Percentiles rank a stretch among this genome's conserved stretches.
Evolutionary conservation across 2,888 invertebrate species (phyloP).

Genomic region (Brachyptera risi): DNA sequence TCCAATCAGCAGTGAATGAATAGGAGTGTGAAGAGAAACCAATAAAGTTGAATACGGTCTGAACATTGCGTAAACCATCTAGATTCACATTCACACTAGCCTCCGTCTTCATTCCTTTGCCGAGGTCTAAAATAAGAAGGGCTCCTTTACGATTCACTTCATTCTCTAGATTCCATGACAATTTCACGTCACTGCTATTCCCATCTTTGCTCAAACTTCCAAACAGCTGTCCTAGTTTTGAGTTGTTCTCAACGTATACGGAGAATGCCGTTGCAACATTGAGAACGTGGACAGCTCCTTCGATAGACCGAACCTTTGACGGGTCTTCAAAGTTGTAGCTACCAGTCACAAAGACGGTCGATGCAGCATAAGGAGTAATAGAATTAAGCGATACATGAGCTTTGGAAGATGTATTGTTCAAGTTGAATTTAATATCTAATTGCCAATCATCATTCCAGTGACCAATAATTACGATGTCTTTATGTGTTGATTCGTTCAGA

Average conservation of each 20-base stretch:
- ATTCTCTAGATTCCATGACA: conserved; percentile 21
- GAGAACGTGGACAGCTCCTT: neutral
- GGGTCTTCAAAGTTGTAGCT: conserved; percentile 4
- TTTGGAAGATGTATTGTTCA: neutral
- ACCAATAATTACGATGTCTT: neutral
- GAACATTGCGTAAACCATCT: conserved; percentile 17
- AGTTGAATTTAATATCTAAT: neutral
- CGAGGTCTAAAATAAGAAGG: conserved; percentile 19
- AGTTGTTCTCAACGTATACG: conserved; percentile 25
- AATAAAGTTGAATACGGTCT: conserved; percentile 6
- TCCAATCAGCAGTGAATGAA: conserved; percentile 15
- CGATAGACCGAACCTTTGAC: neutral
- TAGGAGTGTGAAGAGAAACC: conserved; percentile 6
- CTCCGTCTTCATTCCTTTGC: conserved; percentile 8
- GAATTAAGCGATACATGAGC: neutral
- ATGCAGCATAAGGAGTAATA: neutral
- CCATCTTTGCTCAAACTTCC: conserved; percentile 5
- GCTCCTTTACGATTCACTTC: conserved; percentile 16
- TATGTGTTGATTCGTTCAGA: neutral
- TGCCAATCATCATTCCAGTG: neutral
- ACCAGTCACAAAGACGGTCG: neutral
- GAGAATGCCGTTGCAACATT: neutral
- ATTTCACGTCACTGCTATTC: neutral
- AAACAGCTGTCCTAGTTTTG: conserved; percentile 10
- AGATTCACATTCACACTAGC: neutral